A percentile compares a stretch with the other conserved stretches of the same genome.
phyloP scores from a whole-genome alignment of 2,113 vertebrate species.

The Vidua macroura region DNA sequence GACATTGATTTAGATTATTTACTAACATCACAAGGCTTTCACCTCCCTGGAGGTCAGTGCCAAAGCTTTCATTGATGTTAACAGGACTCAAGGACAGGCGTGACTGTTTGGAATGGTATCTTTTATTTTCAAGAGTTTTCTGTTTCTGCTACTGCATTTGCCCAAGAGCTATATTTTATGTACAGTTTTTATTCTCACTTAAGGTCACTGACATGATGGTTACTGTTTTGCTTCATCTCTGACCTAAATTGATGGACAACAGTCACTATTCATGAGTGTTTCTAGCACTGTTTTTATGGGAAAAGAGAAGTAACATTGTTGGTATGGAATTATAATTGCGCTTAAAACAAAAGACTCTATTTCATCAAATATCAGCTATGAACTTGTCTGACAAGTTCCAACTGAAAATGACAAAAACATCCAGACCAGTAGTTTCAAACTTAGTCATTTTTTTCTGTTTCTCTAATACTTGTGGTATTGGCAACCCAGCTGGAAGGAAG shows the following conservation, averaged over 20 bases:
- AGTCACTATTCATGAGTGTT: neutral
- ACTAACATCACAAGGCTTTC: neutral
- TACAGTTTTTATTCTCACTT: neutral
- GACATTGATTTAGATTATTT: neutral
- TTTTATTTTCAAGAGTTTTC: neutral
- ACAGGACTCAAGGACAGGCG: neutral
- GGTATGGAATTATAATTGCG: neutral
- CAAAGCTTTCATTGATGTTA: neutral
- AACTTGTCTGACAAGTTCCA: neutral
- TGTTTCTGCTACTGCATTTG: neutral
- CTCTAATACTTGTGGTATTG: neutral
- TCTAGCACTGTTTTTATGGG: neutral
- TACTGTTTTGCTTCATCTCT: neutral
- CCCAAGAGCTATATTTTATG: neutral
- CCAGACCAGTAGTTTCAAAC: neutral
- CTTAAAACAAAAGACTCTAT: neutral
- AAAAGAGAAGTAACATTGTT: neutral
- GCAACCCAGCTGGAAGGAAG: neutral
- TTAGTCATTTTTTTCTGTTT: neutral
- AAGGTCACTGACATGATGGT: neutral
- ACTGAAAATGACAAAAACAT: neutral
- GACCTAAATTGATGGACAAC: rapidly evolving
- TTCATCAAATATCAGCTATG: neutral
- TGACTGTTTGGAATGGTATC: neutral
- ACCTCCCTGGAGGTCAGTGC: neutral